These are phyloP conservation scores for Raphicerus campestris DNA, from an alignment of 2,113 vertebrate genomes.

Conservation along the genomic window DNA sequence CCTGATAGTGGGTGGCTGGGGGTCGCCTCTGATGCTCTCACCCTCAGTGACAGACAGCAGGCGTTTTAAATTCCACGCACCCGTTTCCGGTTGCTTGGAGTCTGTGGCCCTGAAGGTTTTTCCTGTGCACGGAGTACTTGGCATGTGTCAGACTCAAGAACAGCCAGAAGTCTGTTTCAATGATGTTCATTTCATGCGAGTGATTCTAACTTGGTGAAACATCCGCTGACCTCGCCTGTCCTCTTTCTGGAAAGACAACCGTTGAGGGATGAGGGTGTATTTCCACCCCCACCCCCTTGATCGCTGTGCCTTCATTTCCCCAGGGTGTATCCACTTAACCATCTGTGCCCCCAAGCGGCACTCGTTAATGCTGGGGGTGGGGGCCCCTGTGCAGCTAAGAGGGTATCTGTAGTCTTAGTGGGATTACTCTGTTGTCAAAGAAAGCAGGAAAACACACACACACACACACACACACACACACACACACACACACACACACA, in stretches of 20 bases:
- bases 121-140: neutral
- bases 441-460: neutral
- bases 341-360: neutral
- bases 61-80: neutral
- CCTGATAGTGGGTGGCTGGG: neutral
- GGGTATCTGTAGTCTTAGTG: neutral
- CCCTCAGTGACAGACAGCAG: neutral
- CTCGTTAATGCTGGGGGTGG: neutral
- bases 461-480: too few species aligned
- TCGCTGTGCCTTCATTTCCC: neutral
- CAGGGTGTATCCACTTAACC: neutral
- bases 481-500: too few species aligned
- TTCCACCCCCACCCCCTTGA: neutral
- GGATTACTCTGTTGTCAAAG: neutral
- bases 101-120: neutral
- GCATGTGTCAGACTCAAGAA: neutral
- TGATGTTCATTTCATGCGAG: neutral
- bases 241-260: conserved; percentile 20
- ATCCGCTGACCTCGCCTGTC: conserved; percentile 21
- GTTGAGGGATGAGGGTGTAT: neutral
- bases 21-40: neutral
- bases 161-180: neutral
- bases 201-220: neutral
- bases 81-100: neutral
- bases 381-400: neutral